Evolutionary conservation across 1,140 invertebrate genomes (phyloP).

Genomic region (Papilio aristodemus): DNA sequence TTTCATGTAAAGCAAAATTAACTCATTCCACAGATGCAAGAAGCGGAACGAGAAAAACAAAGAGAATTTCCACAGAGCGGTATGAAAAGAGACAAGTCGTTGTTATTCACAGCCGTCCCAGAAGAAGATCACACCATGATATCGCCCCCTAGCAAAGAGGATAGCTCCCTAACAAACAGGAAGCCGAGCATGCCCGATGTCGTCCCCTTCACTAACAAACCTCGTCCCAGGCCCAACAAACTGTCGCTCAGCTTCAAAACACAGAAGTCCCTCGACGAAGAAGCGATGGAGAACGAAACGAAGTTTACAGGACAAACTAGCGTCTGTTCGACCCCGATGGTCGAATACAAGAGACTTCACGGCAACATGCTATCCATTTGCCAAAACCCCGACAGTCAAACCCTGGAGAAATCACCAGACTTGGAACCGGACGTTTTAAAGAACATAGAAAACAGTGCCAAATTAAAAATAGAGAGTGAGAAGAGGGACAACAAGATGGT

Average conservation of each 20-base stretch:
- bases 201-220: slow-evolving; percentile 77
- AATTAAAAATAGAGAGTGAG: slow-evolving; percentile 56
- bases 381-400: slow-evolving; percentile 77
- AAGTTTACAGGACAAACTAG: slow-evolving; percentile 84
- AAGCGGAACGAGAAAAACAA: slow-evolving; percentile 64
- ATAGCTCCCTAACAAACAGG: slow-evolving; percentile 50
- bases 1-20: too few relatives aligned
- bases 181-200: slow-evolving; percentile 75
- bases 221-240: slow-evolving; percentile 79
- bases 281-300: slow-evolving; percentile 66
- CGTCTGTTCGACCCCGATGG: slow-evolving; percentile 87
- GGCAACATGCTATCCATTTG: slow-evolving; percentile 87
- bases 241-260: slow-evolving; percentile 81
- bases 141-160: slow-evolving; percentile 61
- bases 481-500: slow-evolving; percentile 70
- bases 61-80: slow-evolving; percentile 64
- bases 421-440: slow-evolving; percentile 71
- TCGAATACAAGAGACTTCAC: slow-evolving; percentile 86
- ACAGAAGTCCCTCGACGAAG: slow-evolving; percentile 80
- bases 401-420: slow-evolving; percentile 47
- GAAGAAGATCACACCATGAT: slow-evolving; percentile 84
- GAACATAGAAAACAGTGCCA: slow-evolving; percentile 61
- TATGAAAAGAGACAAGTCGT: slow-evolving; percentile 88
- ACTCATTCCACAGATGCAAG: slow-evolving; percentile 62
- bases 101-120: slow-evolving; percentile 88